These are phyloP conservation scores for Elgaria multicarinata DNA, from an alignment of 2,113 vertebrate species.

Conservation along the genomic window DNA sequence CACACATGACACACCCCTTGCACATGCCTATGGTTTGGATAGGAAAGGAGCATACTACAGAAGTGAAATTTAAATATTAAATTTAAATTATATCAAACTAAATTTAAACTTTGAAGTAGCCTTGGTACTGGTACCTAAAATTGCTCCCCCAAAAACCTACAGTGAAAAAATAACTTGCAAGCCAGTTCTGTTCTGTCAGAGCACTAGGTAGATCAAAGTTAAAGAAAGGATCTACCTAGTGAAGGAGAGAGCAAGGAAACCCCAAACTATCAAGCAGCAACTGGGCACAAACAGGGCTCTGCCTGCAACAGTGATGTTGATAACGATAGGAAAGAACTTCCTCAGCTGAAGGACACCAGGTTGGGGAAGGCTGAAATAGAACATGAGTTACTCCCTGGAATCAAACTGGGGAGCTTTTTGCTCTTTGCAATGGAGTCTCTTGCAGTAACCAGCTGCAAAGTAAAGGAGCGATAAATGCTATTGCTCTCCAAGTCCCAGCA, in stretches of 20 bases:
- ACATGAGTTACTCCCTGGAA: no score
- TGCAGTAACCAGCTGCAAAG: no score
- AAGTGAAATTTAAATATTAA: not conserved
- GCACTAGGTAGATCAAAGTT: slow-evolving; percentile 19
- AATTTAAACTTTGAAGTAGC: not conserved
- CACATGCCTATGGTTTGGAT: not conserved
- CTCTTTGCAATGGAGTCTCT: no score
- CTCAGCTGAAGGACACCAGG: no score
- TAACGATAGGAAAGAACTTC: not conserved
- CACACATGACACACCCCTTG: not conserved
- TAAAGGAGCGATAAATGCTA: no score
- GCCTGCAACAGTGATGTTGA: no score
- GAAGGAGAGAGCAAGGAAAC: not conserved
- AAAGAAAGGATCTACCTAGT: not conserved
- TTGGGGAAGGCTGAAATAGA: no score
- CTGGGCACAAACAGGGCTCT: no score
- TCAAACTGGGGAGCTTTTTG: no score
- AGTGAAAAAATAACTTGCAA: not conserved
- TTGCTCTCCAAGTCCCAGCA: no score
- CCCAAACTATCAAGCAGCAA: not conserved
- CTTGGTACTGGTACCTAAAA: not conserved
- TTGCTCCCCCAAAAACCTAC: no score
- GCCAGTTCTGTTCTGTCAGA: not conserved
- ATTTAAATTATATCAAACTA: no score
- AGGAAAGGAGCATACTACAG: not conserved